Evolutionary conservation across 2,888 invertebrate species (phyloP).

Genomic region (Callimorpha dominula): DNA sequence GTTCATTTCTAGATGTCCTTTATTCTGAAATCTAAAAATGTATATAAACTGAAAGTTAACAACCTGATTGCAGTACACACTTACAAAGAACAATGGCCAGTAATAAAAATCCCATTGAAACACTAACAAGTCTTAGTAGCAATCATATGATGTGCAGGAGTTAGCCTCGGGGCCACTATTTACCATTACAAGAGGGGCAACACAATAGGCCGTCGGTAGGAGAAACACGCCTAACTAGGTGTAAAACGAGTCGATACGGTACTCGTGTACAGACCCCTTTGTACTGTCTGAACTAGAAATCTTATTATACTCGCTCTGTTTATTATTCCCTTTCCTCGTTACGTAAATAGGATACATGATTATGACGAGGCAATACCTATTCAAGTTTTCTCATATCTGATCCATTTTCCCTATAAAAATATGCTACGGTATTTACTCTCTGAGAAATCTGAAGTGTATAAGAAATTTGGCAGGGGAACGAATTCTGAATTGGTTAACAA

Average conservation of each 20-base stretch:
- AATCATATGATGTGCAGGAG: constrained; percentile 53
- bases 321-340: constrained; percentile 37
- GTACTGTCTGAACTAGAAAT: constrained; percentile 47
- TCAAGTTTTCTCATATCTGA: neutral
- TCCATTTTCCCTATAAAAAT: neutral
- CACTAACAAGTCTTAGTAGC: constrained; percentile 41
- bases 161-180: constrained; percentile 68
- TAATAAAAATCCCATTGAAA: constrained; percentile 63
- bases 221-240: constrained; percentile 76
- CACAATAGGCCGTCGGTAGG: constrained; percentile 48
- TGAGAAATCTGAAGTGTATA: neutral
- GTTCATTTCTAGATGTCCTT: neutral
- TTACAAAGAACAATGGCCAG: constrained; percentile 42
- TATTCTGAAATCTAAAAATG: neutral
- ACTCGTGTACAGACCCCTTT: constrained; percentile 53
- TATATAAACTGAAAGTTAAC: neutral
- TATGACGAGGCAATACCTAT: neutral
- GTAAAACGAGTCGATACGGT: constrained; percentile 70
- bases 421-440: neutral
- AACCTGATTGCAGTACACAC: neutral
- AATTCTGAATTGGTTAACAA: constrained; percentile 21
- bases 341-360: constrained; percentile 27
- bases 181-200: constrained; percentile 78
- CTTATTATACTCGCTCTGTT: constrained; percentile 35
- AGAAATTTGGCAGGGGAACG: constrained; percentile 17